phyloP scores from a whole-genome alignment of 2,888 invertebrate genomes.

The Steinernema hermaphroditum region DNA sequence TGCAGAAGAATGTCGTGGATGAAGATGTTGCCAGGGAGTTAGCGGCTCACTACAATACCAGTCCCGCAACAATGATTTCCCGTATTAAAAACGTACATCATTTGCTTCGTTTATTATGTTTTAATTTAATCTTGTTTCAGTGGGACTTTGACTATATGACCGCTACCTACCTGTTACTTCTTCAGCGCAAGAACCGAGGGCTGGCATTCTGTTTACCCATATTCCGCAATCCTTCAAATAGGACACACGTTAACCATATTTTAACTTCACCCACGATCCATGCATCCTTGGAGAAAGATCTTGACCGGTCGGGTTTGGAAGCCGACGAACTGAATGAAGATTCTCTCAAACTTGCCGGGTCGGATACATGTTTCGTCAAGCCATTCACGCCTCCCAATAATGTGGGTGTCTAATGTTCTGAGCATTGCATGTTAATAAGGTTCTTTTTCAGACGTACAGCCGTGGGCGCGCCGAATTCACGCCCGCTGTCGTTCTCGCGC shows the following conservation, averaged over 20 bases:
- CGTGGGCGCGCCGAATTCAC: not conserved
- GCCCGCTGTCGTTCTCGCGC: not conserved
- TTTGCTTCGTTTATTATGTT: conserved; percentile 51
- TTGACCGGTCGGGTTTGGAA: conserved; percentile 65
- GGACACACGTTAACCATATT: not conserved
- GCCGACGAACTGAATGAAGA: not conserved
- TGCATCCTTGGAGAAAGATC: conserved; percentile 68
- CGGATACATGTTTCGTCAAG: not conserved
- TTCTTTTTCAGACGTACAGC: not conserved
- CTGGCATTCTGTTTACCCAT: conserved; percentile 69
- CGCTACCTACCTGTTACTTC: conserved; percentile 77
- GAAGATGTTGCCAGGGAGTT: conserved; percentile 72
- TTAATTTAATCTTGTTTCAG: conserved; percentile 60
- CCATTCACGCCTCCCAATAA: not conserved
- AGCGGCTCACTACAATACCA: conserved; percentile 69
- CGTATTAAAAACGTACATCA: conserved; percentile 54
- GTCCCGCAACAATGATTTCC: conserved; percentile 67
- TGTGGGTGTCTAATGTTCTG: not conserved
- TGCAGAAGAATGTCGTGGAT: conserved; percentile 69
- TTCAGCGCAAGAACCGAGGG: conserved; percentile 73
- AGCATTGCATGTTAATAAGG: not conserved
- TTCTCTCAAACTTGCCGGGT: not conserved
- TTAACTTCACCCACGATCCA: conserved; percentile 64
- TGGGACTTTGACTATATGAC: conserved; percentile 77
- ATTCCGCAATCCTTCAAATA: conserved; percentile 11